Base-by-base conservation (phyloP, 1,140 invertebrate species). In the Ceratosolen fusciceps region DNA sequence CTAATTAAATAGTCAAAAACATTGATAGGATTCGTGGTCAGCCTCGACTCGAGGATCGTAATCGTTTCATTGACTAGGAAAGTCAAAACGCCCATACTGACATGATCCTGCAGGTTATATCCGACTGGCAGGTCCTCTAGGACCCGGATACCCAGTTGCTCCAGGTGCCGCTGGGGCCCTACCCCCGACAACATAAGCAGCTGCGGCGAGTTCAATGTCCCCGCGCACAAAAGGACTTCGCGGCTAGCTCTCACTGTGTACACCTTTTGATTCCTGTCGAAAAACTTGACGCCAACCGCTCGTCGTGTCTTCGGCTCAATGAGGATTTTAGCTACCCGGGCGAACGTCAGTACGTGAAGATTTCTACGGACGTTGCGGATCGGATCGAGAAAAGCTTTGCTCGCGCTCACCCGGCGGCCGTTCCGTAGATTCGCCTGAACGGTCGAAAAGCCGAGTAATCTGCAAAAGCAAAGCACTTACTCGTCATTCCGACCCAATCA, bases 31-130 rank as follows among this genome's bases (percentile, higher is more conserved):
- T 91, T 92, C 0, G 88, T 90, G 7, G 85, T 88, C 0, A 92
- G 84, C 74, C 89, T 86, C 14, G 56, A 29, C 12, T 58, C 56
- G 0, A 93, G 88, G 8, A 93, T 90, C 4, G 92, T 91, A 1
- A 92, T 90, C 1, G 90, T 92, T 49, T 93, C 90, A 81, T 95
- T 94, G 0, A 95, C 91, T 37, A 93, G 87, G 83, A 95, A 95
- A 0, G 92, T 93, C 72, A 95, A 88, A 2, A 93, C 93, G 29
- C 93, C 93, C 65, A 94, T 92, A 0, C 93, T 94, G 26, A 95
- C 91, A 82, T 96, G 95, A 87, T 96, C 95, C 84, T 95, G 94
- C 0, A 97, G 90, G 87, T 97, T 97, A 76, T 93, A 92, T 0
- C 96, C 96, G 31, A 60, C 58, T 0, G 93, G 93, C 0, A 96